A percentile compares a stretch with the other conserved stretches of the same genome.
Evolutionary conservation across 2,113 vertebrate species (phyloP).

Genomic region (Rhabdomys dilectus): DNA sequence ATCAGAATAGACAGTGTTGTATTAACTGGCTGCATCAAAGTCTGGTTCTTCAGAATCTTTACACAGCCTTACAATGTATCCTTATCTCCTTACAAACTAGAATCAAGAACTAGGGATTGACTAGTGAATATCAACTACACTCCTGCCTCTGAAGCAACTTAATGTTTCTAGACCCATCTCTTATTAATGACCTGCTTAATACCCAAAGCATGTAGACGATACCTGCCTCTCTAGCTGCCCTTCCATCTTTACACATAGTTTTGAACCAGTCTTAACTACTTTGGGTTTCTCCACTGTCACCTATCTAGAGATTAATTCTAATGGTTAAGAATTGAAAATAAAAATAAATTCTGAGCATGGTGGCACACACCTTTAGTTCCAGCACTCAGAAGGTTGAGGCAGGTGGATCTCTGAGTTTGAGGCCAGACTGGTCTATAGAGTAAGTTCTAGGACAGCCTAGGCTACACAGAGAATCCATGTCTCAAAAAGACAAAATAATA

Average conservation of each 20-base stretch:
- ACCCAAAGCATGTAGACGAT: not conserved
- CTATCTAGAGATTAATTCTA: slow-evolving; percentile 31
- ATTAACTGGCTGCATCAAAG: not conserved
- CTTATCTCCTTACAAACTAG: slow-evolving; percentile 32
- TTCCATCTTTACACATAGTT: not conserved
- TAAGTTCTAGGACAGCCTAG: too few species aligned
- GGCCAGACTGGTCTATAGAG: too few species aligned
- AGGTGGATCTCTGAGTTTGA: too few species aligned
- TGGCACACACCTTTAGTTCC: too few species aligned
- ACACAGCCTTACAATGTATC: not conserved
- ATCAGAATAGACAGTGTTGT: not conserved
- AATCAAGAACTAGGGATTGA: not conserved
- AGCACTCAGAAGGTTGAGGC: too few species aligned
- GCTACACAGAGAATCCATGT: too few species aligned
- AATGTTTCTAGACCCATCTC: slow-evolving; percentile 16
- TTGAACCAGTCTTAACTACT: not conserved
- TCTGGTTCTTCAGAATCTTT: not conserved
- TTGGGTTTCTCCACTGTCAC: slow-evolving; percentile 8
- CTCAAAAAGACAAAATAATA: not conserved
- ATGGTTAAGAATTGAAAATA: not conserved
- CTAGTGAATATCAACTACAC: not conserved
- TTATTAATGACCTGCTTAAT: slow-evolving; percentile 42
- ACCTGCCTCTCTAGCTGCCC: slow-evolving; percentile 28
- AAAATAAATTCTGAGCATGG: too few species aligned
- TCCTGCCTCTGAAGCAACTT: slow-evolving; percentile 23